Evolutionary conservation across 1,140 invertebrate genomes (phyloP).

Genomic region (Diorhabda elongata): DNA sequence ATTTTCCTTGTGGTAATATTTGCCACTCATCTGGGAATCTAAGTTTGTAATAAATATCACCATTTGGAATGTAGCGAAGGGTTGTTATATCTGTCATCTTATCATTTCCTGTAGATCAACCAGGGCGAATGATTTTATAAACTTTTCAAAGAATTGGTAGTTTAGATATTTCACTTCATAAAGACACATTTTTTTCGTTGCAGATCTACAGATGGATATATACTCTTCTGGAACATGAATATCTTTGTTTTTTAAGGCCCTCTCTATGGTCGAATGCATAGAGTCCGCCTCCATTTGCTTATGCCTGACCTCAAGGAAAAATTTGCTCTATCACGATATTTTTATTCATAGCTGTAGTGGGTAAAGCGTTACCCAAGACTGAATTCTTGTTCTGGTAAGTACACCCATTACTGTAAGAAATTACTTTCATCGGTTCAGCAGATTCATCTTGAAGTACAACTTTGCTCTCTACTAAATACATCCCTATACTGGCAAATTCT

Average conservation of each 20-base stretch:
- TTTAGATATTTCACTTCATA: slow-evolving; percentile 15
- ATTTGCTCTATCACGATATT: slow-evolving; percentile 16
- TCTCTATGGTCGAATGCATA: slow-evolving; percentile 21
- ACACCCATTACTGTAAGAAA: slow-evolving; percentile 20
- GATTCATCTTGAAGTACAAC: neutral
- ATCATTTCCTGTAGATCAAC: slow-evolving; percentile 14
- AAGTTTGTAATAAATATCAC: slow-evolving; percentile 5
- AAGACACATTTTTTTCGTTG: slow-evolving; percentile 1
- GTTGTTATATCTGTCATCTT: slow-evolving; percentile 15
- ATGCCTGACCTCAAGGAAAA: no score
- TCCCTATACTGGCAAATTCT: slow-evolving; percentile 15
- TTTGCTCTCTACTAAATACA: slow-evolving; percentile 6
- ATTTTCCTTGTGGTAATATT: slow-evolving; percentile 11
- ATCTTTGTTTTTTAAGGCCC: slow-evolving; percentile 3
- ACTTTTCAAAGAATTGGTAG: slow-evolving; percentile 13
- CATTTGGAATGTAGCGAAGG: slow-evolving; percentile 3
- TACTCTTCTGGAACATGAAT: slow-evolving; percentile 16
- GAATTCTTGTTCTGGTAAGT: no score
- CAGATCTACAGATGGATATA: slow-evolving; percentile 1
- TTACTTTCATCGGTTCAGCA: slow-evolving; percentile 6
- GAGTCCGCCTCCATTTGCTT: slow-evolving; percentile 26
- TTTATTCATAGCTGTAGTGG: neutral
- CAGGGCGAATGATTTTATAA: slow-evolving; percentile 17
- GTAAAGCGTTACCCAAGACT: no score
- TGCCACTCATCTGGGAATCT: slow-evolving; percentile 17